Base-by-base conservation (phyloP, 1,140 invertebrate species). In the Temnothorax nylanderi region DNA sequence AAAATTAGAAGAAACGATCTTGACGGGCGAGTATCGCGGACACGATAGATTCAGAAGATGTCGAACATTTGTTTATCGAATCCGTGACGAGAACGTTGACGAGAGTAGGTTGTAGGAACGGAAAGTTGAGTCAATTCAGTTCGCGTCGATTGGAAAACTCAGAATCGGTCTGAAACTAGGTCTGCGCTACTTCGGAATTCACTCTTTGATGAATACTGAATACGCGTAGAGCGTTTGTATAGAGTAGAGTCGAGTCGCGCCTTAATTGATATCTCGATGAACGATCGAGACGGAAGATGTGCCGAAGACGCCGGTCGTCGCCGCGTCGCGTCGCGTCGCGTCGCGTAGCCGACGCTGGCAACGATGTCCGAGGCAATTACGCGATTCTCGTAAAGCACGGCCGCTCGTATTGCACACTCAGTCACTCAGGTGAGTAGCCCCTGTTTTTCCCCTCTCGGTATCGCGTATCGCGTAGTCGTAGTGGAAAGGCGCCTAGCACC, bases 321-420 rank as follows among this genome's bases (percentile, higher is more conserved):
- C 26, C 0, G 26, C 26, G 26, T 26, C 26, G 26, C 26, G 26
- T 26, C 26, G 26, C 26, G 26, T 26, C 26, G 10, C 76, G 34
- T 67, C 64, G 77, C 75, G 41, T 34, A 37, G 62, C 26, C 26
- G 47, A 47, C 21, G 75, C 65, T 58, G 49, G 65, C 41, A 82
- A 72, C 67, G 51, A 16, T 11, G 67, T 72, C 26, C 51, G 67
- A 34, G 37, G 58, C 51, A 82, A 82, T 82, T 82, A 82, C 51
- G 54, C 69, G 80, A 58, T 62, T 84, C 69, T 75, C 54, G 56
- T 84, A 74, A 74, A 74, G 69, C 80, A 84, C 67, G 21, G 54
- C 26, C 54, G 67, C 67, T 82, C 51, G 41, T 74, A 21, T 49
- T 37, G 44, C 80, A 82, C 26, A 60, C 80, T 62, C 41, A 26